A percentile compares a stretch with the other conserved stretches of the same genome.
phyloP scores from a whole-genome alignment of 2,888 invertebrate genomes.

The Alloplasta piceator region DNA sequence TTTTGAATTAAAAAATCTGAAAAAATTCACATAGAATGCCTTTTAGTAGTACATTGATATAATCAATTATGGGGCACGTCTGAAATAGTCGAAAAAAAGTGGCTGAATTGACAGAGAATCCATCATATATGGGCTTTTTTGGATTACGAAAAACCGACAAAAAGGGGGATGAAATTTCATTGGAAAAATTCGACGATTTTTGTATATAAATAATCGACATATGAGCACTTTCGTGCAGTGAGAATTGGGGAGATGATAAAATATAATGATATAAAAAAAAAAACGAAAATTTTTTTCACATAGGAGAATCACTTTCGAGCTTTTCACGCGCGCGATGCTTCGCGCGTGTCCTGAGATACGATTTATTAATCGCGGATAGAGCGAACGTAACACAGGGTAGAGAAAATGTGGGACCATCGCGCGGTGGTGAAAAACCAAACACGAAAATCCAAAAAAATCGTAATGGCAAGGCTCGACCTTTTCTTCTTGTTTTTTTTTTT shows the following conservation, averaged over 20 bases:
- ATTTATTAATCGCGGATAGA: constrained; percentile 59
- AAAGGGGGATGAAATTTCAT: constrained; percentile 39
- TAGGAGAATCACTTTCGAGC: constrained; percentile 45
- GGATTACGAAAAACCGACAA: constrained; percentile 59
- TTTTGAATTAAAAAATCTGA: too few species aligned
- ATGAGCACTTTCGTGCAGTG: background rate
- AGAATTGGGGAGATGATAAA: background rate
- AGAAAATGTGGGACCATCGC: constrained; percentile 79
- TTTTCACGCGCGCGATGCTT: constrained; percentile 33
- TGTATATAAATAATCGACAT: constrained; percentile 6
- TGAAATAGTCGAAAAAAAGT: too few species aligned
- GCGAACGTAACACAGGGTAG: constrained; percentile 77
- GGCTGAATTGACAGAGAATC: too few species aligned
- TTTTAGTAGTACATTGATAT: too few species aligned
- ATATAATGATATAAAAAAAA: constrained; percentile 8
- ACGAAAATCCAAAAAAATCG: too few species aligned
- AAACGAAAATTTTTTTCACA: constrained; percentile 18
- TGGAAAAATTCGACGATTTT: constrained; percentile 1
- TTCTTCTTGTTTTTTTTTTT: too few species aligned
- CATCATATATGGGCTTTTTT: constrained; percentile 48
- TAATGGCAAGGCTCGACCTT: too few species aligned
- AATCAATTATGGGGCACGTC: too few species aligned
- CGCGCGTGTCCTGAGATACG: constrained; percentile 36
- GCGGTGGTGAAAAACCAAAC: constrained; percentile 68
- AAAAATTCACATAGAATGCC: too few species aligned